phyloP scores from a whole-genome alignment of 2,797 vertebrate species.

The Chloroceryle inda region DNA sequence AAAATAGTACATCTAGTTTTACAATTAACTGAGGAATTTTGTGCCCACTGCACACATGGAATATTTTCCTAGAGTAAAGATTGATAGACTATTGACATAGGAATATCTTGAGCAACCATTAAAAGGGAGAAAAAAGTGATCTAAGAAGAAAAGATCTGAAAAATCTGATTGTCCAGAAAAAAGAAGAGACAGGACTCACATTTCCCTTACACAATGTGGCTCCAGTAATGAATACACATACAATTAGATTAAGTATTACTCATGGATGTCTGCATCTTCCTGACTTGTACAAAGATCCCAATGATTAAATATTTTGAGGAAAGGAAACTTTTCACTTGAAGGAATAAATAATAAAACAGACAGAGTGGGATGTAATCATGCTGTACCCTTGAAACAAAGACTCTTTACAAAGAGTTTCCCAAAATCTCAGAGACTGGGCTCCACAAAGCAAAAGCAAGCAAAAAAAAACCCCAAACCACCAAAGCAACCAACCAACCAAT shows the following conservation, averaged over 20 bases:
- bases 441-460: background rate
- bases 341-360: background rate
- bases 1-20: background rate
- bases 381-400: background rate
- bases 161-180: background rate
- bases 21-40: background rate
- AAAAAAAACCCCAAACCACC: background rate
- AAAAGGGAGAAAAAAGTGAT: background rate
- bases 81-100: background rate
- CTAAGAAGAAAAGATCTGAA: background rate
- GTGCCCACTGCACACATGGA: background rate
- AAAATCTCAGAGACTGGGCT: background rate
- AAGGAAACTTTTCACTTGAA: background rate
- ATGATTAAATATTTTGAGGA: background rate
- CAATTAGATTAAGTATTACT: background rate
- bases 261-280: background rate
- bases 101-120: background rate
- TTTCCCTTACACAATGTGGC: background rate
- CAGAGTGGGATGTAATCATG: background rate
- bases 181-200: background rate
- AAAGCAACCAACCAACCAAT: too few species aligned
- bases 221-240: background rate
- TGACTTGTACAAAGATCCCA: background rate
- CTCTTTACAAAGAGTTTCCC: background rate
- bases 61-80: background rate